A percentile compares a stretch with the other conserved stretches of the same genome.
Conservation (phyloP, 2,113 vertebrate species). For the Hemichromis elongatus region DNA sequence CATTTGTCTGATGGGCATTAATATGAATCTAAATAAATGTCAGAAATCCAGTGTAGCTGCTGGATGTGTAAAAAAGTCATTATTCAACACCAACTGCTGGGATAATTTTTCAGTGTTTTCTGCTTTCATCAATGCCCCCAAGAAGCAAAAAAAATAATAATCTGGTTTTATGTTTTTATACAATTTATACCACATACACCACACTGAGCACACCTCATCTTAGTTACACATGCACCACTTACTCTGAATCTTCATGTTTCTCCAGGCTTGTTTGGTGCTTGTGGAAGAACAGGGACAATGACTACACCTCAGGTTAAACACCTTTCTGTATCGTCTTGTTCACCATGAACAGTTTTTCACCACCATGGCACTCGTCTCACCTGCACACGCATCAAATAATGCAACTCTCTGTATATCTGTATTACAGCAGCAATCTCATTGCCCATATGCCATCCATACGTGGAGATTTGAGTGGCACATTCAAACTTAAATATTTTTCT, state of each 20-base stretch:
- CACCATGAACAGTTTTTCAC: not conserved
- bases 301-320: not conserved
- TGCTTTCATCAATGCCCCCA: not conserved
- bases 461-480: not conserved
- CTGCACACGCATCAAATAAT: not conserved
- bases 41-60: not conserved
- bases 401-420: not conserved
- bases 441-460: not conserved
- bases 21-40: not conserved
- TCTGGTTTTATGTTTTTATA: not conserved
- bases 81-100: not conserved
- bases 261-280: not conserved
- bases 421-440: not conserved
- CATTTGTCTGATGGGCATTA: not conserved
- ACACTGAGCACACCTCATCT: not conserved
- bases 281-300: not conserved
- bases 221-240: not conserved
- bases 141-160: not conserved
- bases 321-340: not conserved
- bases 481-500: not conserved
- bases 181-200: not conserved
- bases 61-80: not conserved
- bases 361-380: not conserved
- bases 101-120: not conserved
- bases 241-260: not conserved